Percentiles rank a stretch among this genome's conserved stretches.
Evolutionary conservation across 2,888 invertebrate species (phyloP).

Genomic region (Augiades crinisus): DNA sequence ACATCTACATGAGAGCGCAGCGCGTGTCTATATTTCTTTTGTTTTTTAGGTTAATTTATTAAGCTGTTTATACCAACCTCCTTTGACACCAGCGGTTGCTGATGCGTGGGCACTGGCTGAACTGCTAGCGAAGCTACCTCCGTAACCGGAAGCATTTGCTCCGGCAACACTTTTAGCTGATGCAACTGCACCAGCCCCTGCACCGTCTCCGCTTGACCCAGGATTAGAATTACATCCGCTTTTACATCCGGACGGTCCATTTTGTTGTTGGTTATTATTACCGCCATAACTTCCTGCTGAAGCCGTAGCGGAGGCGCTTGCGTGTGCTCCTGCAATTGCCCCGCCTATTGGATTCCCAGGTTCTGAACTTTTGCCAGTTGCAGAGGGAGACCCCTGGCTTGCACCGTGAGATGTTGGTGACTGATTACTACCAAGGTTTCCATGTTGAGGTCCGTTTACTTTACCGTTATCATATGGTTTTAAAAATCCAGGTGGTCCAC

Average conservation of each 20-base stretch:
- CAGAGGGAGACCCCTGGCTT: slow-evolving; percentile 3
- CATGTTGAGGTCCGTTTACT: slow-evolving; percentile 8
- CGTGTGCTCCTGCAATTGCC: slow-evolving; percentile 40
- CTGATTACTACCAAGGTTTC: background rate
- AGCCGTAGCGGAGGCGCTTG: slow-evolving; percentile 45
- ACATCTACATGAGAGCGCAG: too few species aligned
- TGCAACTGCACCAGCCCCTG: slow-evolving; percentile 37
- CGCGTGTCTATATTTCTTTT: too few species aligned
- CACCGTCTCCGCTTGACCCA: slow-evolving; percentile 29
- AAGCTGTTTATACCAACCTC: slow-evolving; percentile 44
- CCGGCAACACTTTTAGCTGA: slow-evolving; percentile 52
- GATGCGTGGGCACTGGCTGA: slow-evolving; percentile 61
- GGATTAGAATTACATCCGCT: slow-evolving; percentile 36
- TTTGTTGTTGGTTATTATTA: slow-evolving; percentile 31
- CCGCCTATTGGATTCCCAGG: slow-evolving; percentile 26
- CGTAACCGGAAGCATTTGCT: slow-evolving; percentile 36
- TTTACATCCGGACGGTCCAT: slow-evolving; percentile 37
- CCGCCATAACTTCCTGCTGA: slow-evolving; percentile 39
- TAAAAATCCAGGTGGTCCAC: slow-evolving; percentile 68
- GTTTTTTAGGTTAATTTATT: too few species aligned
- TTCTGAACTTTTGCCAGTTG: slow-evolving; percentile 30
- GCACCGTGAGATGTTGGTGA: slow-evolving; percentile 8
- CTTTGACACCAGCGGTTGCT: slow-evolving; percentile 59
- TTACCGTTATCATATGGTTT: slow-evolving; percentile 60
- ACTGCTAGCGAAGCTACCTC: slow-evolving; percentile 58